Conservation (phyloP, 1,140 invertebrate species). For the Epicauta chinensis region DNA sequence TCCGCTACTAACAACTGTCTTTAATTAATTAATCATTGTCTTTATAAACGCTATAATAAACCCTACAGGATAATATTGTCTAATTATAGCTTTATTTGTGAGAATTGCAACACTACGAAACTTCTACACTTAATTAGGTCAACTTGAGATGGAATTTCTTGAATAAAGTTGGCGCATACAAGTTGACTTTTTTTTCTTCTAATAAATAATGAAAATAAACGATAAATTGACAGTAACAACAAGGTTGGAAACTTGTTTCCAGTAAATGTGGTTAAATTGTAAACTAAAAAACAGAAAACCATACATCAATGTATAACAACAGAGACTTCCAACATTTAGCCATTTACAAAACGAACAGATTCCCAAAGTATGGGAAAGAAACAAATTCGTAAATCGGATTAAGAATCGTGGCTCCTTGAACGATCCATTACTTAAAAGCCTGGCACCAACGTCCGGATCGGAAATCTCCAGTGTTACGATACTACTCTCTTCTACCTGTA, state of each 20-base stretch:
- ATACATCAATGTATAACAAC: slow-evolving; percentile 16
- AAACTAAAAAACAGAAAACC: slow-evolving; percentile 3
- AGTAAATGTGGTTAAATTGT: slow-evolving; percentile 11
- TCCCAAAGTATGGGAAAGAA: slow-evolving; percentile 1
- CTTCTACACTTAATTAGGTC: background rate
- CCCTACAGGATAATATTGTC: slow-evolving; percentile 3
- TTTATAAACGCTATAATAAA: slow-evolving; percentile 7
- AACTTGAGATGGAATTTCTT: slow-evolving; percentile 1
- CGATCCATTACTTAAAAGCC: slow-evolving; percentile 32
- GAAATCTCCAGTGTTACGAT: slow-evolving; percentile 31
- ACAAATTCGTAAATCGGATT: slow-evolving; percentile 34
- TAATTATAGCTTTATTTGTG: slow-evolving; percentile 8
- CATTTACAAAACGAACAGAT: slow-evolving; percentile 25
- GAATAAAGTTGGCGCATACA: background rate
- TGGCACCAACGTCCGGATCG: slow-evolving; percentile 35
- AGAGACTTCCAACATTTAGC: slow-evolving; percentile 25
- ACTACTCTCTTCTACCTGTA: background rate
- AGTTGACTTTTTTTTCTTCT: too few species aligned
- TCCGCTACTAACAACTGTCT: slow-evolving; percentile 13
- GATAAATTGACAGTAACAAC: too few species aligned
- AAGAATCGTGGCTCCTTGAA: slow-evolving; percentile 26
- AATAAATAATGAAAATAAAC: too few species aligned
- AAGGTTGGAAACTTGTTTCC: too few species aligned
- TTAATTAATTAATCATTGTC: slow-evolving; percentile 18
- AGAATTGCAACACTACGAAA: background rate